Base-by-base conservation (phyloP, 2,888 invertebrate genomes). In the Protonemura montana region DNA sequence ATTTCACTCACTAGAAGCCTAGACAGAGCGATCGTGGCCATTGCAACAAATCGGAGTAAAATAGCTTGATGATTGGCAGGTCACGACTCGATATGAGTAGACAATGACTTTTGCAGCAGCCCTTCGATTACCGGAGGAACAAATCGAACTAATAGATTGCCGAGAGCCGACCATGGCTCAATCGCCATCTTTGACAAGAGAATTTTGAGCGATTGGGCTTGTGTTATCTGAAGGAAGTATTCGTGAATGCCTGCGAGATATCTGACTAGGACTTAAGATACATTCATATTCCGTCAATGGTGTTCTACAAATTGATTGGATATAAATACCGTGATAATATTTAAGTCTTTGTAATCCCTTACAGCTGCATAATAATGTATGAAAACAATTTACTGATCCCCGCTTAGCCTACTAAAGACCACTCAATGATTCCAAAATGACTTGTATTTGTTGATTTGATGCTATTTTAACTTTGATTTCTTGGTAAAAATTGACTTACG, bases 91-190 rank as follows among this genome's bases (percentile, higher is more conserved):
- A 2, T 21, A 2, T 59, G 59, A 59, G 59, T 59, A 59, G 59
- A 59, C 59, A 59, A 59, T 59, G 59, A 59, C 59, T 59, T 59
- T 59, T 59, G 59, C 59, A 59, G 59, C 59, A 59, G 59, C 59
- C 59, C 3, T 59, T 59, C 21, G 59, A 59, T 59, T 59, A 59
- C 59, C 6, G 16, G 59, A 13, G 13, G 13, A 59, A 59, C 59
- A 59, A 59, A 59, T 59, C 59, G 59, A 59, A 59, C 59, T 59
- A 59, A 59, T 59, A 59, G 59, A 59, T 59, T 59, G 59, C 59
- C 21, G 59, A 59, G 16, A 10, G 59, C 59, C 59, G 59, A 59
- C 59, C 35, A 35, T 35, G 59, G 59, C 35, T 35, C 35, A 35
- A 35, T 35, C 35, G 35, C 35, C 35, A 35, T 10, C 35, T 7